Percentiles rank a stretch among this genome's conserved stretches.
phyloP scores from a whole-genome alignment of 2,888 invertebrate species.

The Strigamia transsilvanica region DNA sequence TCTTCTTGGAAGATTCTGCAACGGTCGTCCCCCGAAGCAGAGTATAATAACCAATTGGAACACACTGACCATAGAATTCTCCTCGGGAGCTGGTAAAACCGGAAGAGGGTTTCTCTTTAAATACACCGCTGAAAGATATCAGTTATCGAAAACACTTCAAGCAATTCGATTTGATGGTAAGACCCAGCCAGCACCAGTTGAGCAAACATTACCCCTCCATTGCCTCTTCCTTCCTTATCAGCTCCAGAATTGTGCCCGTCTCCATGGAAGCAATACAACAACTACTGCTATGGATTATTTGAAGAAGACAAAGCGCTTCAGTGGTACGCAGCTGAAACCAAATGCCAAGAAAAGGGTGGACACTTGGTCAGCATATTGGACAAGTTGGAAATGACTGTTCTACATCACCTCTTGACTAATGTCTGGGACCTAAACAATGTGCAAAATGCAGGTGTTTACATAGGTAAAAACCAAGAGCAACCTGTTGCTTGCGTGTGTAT shows the following conservation, averaged over 20 bases:
- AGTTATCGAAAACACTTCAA: conserved; percentile 57
- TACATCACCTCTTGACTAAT: conserved; percentile 60
- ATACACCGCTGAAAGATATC: conserved; percentile 58
- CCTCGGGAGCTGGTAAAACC: conserved; percentile 58
- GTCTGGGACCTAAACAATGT: conserved; percentile 58
- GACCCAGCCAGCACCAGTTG: background rate
- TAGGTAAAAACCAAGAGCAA: conserved; percentile 57
- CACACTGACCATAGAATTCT: conserved; percentile 59
- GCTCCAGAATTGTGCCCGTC: conserved; percentile 58
- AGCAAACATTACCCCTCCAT: background rate
- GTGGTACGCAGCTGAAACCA: conserved; percentile 60
- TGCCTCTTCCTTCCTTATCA: conserved; percentile 35
- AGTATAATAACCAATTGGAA: conserved; percentile 60
- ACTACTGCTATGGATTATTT: conserved; percentile 59
- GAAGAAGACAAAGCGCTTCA: conserved; percentile 58
- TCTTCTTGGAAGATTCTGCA: conserved; percentile 60
- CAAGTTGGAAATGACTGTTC: conserved; percentile 60
- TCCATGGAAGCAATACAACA: conserved; percentile 59
- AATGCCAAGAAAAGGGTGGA: conserved; percentile 58
- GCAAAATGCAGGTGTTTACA: conserved; percentile 58
- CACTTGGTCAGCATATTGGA: conserved; percentile 61
- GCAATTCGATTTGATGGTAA: conserved; percentile 57
- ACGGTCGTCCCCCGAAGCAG: conserved; percentile 58
- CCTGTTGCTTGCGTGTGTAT: no score
- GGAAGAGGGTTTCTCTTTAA: conserved; percentile 59